Evolutionary conservation across 2,797 vertebrate genomes (phyloP).

Genomic region (Acomys russatus): DNA sequence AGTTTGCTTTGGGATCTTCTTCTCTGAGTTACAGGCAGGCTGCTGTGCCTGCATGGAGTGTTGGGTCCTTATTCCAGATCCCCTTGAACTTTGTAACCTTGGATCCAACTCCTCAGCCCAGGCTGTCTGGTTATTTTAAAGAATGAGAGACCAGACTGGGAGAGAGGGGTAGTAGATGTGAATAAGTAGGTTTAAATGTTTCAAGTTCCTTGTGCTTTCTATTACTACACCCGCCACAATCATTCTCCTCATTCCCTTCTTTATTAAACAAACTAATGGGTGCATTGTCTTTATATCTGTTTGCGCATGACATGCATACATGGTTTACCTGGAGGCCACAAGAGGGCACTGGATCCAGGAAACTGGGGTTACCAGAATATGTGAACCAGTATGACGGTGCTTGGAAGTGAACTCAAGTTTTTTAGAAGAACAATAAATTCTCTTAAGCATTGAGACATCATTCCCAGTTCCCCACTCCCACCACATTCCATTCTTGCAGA

Average conservation of each 20-base stretch:
- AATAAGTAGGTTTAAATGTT: not conserved
- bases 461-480: not conserved
- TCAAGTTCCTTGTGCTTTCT: not conserved
- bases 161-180: not conserved
- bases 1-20: too few relatives aligned
- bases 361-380: not conserved
- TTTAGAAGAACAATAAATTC: not conserved
- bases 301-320: not conserved
- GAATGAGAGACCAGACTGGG: too few relatives aligned
- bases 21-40: too few relatives aligned
- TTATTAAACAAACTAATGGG: too few relatives aligned
- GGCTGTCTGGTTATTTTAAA: too few relatives aligned
- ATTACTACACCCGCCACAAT: not conserved
- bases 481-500: not conserved
- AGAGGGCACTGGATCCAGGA: not conserved
- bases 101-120: too few relatives aligned
- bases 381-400: not conserved
- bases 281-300: too few relatives aligned
- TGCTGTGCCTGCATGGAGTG: too few relatives aligned
- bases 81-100: too few relatives aligned
- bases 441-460: not conserved
- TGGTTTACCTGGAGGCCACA: not conserved
- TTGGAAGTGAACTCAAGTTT: not conserved
- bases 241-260: not conserved
- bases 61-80: too few relatives aligned